A percentile compares a stretch with the other conserved stretches of the same genome.
Evolutionary conservation across 2,797 vertebrate genomes (phyloP).

Genomic region (Pseudochaenichthys georgianus): DNA sequence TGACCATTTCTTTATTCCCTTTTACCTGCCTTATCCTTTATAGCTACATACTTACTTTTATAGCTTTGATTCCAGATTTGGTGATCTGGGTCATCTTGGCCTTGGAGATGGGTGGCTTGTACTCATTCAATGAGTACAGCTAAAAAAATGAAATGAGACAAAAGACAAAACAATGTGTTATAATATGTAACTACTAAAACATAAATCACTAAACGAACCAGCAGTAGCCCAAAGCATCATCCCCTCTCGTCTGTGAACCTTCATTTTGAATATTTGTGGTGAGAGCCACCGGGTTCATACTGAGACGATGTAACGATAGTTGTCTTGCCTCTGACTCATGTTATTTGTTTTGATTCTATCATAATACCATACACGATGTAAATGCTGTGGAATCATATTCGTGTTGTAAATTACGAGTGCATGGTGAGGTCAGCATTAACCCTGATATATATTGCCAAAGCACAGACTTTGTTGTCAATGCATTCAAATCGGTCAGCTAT

Average conservation of each 20-base stretch:
- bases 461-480: conserved; percentile 14
- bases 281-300: background rate
- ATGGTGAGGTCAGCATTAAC: background rate
- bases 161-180: conserved; percentile 33
- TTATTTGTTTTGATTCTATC: background rate
- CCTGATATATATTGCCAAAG: background rate
- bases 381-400: too few species aligned
- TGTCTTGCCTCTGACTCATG: background rate
- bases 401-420: background rate
- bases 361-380: background rate
- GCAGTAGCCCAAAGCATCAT: background rate
- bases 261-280: background rate
- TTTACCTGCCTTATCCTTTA: conserved; percentile 52
- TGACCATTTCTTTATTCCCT: conserved; percentile 32
- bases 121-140: conserved; percentile 99
- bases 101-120: conserved; percentile 99
- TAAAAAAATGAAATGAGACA: conserved; percentile 75
- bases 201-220: background rate
- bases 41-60: conserved; percentile 93
- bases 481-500: conserved; percentile 47
- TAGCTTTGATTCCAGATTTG: conserved; percentile 99
- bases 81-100: conserved; percentile 99
- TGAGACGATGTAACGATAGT: background rate
- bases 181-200: background rate
- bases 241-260: background rate